Evolutionary conservation across 2,888 invertebrate species (phyloP).

Genomic region (Lydus trimaculatus): DNA sequence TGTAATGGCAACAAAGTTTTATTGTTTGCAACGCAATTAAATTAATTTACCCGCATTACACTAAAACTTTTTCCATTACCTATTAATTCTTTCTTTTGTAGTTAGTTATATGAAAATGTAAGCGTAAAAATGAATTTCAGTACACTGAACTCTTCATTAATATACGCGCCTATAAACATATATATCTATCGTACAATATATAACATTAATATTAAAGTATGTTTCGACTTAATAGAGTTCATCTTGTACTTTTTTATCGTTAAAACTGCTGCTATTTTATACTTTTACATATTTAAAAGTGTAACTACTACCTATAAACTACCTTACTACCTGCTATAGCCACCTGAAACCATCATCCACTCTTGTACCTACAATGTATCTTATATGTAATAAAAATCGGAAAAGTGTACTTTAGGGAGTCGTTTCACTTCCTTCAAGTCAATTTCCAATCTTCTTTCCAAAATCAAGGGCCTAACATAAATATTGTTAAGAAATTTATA

Average conservation of each 20-base stretch:
- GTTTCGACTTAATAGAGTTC: constrained; percentile 21
- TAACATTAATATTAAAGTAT: constrained; percentile 18
- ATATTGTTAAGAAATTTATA: constrained; percentile 33
- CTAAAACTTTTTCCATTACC: not conserved
- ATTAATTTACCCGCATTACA: not conserved
- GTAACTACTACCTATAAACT: not conserved
- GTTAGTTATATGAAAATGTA: too few species aligned
- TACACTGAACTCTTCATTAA: not conserved
- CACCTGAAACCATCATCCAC: constrained; percentile 25
- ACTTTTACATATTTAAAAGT: constrained; percentile 30
- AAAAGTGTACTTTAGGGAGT: constrained; percentile 45
- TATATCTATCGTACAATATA: not conserved
- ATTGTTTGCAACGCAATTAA: constrained; percentile 12
- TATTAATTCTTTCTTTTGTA: too few species aligned
- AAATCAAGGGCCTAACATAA: constrained; percentile 39
- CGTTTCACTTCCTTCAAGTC: constrained; percentile 42
- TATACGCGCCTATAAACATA: not conserved
- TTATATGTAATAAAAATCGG: constrained; percentile 46
- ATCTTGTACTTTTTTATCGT: constrained; percentile 23
- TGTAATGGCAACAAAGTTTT: not conserved
- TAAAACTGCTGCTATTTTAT: constrained; percentile 6
- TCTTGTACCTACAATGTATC: constrained; percentile 43
- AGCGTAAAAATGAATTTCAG: not conserved
- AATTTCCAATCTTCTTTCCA: constrained; percentile 41
- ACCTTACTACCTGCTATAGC: constrained; percentile 4